Conservation (phyloP, 1,140 invertebrate species). For the Drosophila navojoa region DNA sequence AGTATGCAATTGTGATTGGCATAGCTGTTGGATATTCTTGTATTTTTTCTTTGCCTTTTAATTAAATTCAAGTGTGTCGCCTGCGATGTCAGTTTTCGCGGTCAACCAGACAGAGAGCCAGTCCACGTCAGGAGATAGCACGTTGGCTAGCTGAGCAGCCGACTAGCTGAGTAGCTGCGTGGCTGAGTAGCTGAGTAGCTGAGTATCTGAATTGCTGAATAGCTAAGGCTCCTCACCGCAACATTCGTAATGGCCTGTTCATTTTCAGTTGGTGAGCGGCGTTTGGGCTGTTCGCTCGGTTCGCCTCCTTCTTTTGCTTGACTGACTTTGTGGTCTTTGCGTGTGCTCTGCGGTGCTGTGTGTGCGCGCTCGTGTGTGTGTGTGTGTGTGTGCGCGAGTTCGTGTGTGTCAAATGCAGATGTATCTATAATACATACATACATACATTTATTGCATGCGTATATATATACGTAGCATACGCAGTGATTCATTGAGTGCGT, state of each 20-base stretch:
- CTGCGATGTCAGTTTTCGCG: slow-evolving; percentile 68
- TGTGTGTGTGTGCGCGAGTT: slow-evolving; percentile 21
- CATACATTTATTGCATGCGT: slow-evolving; percentile 28
- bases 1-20: slow-evolving; percentile 1
- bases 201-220: neutral
- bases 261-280: slow-evolving; percentile 69
- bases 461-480: slow-evolving; percentile 32
- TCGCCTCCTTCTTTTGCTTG: slow-evolving; percentile 51
- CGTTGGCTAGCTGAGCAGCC: slow-evolving; percentile 8
- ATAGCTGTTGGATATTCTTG: slow-evolving; percentile 27
- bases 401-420: slow-evolving; percentile 45
- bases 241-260: slow-evolving; percentile 51
- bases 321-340: slow-evolving; percentile 29
- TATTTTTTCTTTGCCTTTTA: slow-evolving; percentile 53
- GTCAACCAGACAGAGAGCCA: slow-evolving; percentile 42
- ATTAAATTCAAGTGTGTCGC: slow-evolving; percentile 81
- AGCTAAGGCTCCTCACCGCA: slow-evolving; percentile 34
- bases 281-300: slow-evolving; percentile 69
- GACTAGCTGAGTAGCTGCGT: slow-evolving; percentile 10
- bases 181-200: neutral
- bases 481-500: slow-evolving; percentile 74
- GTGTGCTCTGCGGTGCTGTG: slow-evolving; percentile 47
- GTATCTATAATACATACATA: slow-evolving; percentile 39
- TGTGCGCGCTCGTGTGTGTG: slow-evolving; percentile 38
- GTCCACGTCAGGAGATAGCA: slow-evolving; percentile 54